These are phyloP conservation scores for Palaemon carinicauda DNA, from an alignment of 1,140 invertebrate species.

Conservation along the genomic window DNA sequence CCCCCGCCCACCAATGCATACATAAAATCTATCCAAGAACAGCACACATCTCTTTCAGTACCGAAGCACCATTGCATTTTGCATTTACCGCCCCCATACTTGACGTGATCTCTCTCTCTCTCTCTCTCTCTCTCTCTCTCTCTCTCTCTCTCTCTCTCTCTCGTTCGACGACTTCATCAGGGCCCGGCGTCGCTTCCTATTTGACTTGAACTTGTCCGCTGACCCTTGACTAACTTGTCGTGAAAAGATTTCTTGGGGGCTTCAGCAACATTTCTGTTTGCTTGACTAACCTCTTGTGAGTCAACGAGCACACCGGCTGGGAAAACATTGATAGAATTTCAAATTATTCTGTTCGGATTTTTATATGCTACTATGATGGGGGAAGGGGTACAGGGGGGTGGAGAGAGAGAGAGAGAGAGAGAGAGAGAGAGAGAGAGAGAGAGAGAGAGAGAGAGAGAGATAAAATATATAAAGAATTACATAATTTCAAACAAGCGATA, in stretches of 20 bases:
- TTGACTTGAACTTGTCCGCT: conserved; percentile 41
- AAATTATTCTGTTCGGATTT: conserved; percentile 28
- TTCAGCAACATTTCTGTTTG: conserved; percentile 43
- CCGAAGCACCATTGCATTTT: too few species aligned
- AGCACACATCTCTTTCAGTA: too few species aligned
- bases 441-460: neutral
- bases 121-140: too few species aligned
- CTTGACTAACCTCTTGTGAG: conserved; percentile 28
- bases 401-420: too few species aligned
- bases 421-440: too few species aligned
- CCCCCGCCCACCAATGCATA: too few species aligned
- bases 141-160: too few species aligned
- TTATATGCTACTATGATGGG: neutral
- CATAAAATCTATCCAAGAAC: too few species aligned
- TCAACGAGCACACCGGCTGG: conserved; percentile 13
- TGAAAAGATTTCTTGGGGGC: conserved; percentile 26
- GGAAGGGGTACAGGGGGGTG: neutral
- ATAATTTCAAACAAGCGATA: too few species aligned
- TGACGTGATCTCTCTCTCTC: too few species aligned
- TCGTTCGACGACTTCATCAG: conserved; percentile 35
- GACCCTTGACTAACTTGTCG: conserved; percentile 37
- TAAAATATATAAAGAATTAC: too few species aligned
- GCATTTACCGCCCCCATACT: too few species aligned
- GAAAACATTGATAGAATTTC: conserved; percentile 41
- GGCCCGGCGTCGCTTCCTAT: conserved; percentile 18